Percentiles rank a stretch among this genome's conserved stretches.
Evolutionary conservation across 37 sponge, comb jelly and placozoan genomes (phyloP).

Genomic region (Cliona cf. orientalis): DNA sequence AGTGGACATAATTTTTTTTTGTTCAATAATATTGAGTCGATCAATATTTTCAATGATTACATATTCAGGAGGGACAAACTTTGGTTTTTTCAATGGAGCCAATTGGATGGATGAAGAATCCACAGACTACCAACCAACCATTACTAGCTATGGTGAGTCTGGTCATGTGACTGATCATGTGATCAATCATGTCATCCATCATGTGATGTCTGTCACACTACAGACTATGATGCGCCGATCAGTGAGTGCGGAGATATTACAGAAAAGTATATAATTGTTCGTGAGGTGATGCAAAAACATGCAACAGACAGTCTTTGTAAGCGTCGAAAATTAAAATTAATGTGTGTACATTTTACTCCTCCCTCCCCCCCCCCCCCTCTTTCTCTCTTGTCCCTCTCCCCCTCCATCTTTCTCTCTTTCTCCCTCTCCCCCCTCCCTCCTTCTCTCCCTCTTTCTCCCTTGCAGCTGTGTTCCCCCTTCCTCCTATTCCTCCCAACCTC

Average conservation of each 20-base stretch:
- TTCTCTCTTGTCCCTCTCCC: background rate
- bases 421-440: conserved; percentile 1
- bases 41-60: no score
- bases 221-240: conserved; percentile 96
- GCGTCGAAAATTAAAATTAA: background rate
- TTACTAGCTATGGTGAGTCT: conserved; percentile 77
- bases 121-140: conserved; percentile 27
- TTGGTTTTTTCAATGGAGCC: conserved; percentile 93
- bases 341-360: background rate
- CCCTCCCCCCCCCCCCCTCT: conserved; percentile 3
- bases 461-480: conserved; percentile 25
- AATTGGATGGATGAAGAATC: conserved; percentile 35
- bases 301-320: conserved; percentile 36
- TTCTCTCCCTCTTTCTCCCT: conserved; percentile 11
- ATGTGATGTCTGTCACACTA: no score
- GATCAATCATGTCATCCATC: background rate
- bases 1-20: background rate
- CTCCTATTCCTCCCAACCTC: conserved; percentile 16
- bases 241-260: conserved; percentile 85
- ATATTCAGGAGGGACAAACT: conserved; percentile 85
- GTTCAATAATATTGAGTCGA: no score
- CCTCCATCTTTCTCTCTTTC: background rate
- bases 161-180: background rate
- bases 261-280: conserved; percentile 67
- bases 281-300: conserved; percentile 35